Conservation (phyloP, 2,113 vertebrate genomes). For the Astatoreochromis straeleni region DNA sequence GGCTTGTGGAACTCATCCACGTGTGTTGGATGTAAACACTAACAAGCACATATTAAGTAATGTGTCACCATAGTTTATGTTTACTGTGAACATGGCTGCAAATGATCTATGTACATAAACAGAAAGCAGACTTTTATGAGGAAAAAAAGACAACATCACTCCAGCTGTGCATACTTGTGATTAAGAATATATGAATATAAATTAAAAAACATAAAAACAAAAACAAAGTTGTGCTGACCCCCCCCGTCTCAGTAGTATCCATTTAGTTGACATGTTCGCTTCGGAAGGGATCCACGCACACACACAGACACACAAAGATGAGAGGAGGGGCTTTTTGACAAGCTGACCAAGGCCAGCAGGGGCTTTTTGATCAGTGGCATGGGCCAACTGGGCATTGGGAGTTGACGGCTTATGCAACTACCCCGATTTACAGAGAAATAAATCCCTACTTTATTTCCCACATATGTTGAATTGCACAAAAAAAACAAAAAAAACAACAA, state of each 20-base stretch:
- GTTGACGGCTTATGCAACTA: conserved; percentile 59
- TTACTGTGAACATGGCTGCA: neutral
- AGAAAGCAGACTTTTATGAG: neutral
- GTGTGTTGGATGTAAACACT: neutral
- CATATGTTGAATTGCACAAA: conserved; percentile 48
- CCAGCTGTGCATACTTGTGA: neutral
- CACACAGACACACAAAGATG: neutral
- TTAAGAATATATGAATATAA: neutral
- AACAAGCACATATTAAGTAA: neutral
- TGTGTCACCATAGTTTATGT: neutral
- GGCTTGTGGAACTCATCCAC: neutral
- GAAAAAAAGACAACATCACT: neutral
- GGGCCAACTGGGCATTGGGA: conserved; percentile 54
- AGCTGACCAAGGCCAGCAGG: conserved; percentile 51
- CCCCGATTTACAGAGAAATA: conserved; percentile 49
- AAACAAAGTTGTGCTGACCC: neutral
- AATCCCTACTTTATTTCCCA: conserved; percentile 60
- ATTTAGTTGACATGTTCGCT: conserved; percentile 3
- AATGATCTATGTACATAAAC: neutral
- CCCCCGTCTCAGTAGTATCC: neutral
- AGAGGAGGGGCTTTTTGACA: conserved; percentile 33
- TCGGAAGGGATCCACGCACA: neutral
- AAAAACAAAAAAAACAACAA: conserved; percentile 41
- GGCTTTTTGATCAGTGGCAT: conserved; percentile 49
- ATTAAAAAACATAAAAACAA: neutral